phyloP scores from a whole-genome alignment of 2,113 vertebrate species.

The Gobius niger region DNA sequence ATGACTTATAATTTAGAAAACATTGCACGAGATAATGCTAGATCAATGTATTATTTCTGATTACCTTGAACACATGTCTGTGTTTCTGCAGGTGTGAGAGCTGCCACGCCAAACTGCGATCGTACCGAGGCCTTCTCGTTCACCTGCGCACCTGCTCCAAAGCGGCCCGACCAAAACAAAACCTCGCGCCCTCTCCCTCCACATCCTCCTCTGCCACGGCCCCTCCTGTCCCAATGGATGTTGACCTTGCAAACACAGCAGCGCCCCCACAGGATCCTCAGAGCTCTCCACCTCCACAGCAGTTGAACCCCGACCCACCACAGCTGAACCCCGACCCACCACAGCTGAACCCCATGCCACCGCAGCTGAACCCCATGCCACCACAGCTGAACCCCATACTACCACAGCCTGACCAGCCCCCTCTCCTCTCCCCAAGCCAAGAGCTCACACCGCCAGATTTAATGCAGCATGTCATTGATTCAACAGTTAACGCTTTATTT shows the following conservation, averaged over 20 bases:
- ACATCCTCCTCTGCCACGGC: neutral
- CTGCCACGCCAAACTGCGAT: constrained; percentile 89
- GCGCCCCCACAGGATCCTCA: neutral
- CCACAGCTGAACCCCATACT: neutral
- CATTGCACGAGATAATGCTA: too few relatives aligned
- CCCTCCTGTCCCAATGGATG: neutral
- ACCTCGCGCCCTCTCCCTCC: neutral
- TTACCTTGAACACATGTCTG: neutral
- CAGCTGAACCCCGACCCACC: neutral
- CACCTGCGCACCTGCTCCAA: constrained; percentile 94
- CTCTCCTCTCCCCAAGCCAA: neutral
- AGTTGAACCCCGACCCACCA: neutral
- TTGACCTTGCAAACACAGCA: constrained; percentile 1
- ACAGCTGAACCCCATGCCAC: neutral
- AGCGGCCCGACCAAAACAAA: constrained; percentile 74
- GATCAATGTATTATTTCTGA: too few relatives aligned
- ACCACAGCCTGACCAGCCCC: neutral
- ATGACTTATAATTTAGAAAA: too few relatives aligned
- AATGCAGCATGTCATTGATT: constrained; percentile 18
- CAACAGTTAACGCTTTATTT: neutral
- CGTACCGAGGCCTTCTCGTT: constrained; percentile 89
- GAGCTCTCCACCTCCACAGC: constrained; percentile 1
- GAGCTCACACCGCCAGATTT: constrained; percentile 10
- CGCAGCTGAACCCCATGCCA: neutral
- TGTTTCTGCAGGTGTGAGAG: constrained; percentile 84